Evolutionary conservation across 2,888 invertebrate species (phyloP), one percentile per base, ranked within the genome.

Genomic region (Leptinotarsa tumamoca): DNA sequence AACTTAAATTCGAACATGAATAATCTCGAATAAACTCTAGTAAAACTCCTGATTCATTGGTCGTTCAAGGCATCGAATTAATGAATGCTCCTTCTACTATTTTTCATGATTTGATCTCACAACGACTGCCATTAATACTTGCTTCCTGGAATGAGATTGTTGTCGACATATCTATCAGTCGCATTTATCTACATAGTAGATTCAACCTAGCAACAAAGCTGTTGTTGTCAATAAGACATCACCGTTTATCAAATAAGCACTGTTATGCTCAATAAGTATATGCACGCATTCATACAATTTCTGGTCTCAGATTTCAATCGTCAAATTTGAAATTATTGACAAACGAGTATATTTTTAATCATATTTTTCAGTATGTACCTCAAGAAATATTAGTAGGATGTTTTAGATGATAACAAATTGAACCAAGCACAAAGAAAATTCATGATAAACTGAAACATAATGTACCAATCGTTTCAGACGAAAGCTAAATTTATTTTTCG

Each of bases 211-310:
- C 27, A 73, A 69, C 63, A 73, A 63, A 69, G 69, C 68, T 27
- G 54, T 52, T 70, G 23, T 50, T 74, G 74, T 74, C 5, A 10
- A 13, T 67, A 70, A 74, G 70, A 74, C 56, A 74, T 74, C 74
- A 70, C 27, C 49, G 70, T 74, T 66, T 67, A 70, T 69, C 70
- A 74, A 74, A 67, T 67, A 56, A 74, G 66, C 63, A 70, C 67
- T 74, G 70, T 50, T 70, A 74, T 74, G 56, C 74, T 67, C 18
- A 67, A 67, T 10, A 13, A 13, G 10, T 43, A 33, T 33, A 33
- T 33, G 33, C 7, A 33, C 1, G 10, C 33, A 33, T 33, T 10
- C 33, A 43, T 43, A 43, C 33, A 43, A 43, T 43, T 43, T 10
- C 33, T 43, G 33, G 2, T 43, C 2, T 43, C 10, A 43, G 33